Percentiles rank a stretch among this genome's conserved stretches.
Evolutionary conservation across 2,113 vertebrate species (phyloP).

Genomic region (Etia nguti): DNA sequence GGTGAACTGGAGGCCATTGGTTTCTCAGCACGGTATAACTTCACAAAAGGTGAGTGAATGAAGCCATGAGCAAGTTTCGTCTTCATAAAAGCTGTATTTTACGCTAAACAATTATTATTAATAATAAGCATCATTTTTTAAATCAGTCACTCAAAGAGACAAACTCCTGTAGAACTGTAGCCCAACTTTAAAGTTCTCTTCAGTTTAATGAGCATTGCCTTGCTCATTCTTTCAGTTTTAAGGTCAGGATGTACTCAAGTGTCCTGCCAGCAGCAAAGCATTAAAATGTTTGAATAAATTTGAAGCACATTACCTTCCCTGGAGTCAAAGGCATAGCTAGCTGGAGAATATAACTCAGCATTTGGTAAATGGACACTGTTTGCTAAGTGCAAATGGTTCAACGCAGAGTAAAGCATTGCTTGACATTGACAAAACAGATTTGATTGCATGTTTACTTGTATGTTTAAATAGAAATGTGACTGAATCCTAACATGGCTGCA

Average conservation of each 20-base stretch:
- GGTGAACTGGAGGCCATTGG: constrained; percentile 91
- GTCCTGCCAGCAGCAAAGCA: not conserved
- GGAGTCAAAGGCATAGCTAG: not conserved
- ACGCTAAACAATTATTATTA: not conserved
- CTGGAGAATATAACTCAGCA: not conserved
- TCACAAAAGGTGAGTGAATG: constrained; percentile 86
- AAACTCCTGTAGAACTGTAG: not conserved
- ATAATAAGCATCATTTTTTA: not conserved
- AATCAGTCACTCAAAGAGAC: not conserved
- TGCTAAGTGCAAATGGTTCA: not conserved
- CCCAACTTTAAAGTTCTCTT: not conserved
- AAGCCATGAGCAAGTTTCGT: not conserved
- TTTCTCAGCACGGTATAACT: constrained; percentile 91
- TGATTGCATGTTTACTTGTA: not conserved
- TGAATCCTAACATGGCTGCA: not conserved
- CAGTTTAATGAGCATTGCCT: not conserved
- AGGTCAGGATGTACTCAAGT: not conserved
- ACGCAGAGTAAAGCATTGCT: not conserved
- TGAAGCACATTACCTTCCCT: not conserved
- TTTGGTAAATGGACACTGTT: not conserved
- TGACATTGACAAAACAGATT: not conserved
- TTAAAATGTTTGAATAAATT: not conserved
- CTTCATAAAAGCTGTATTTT: not conserved
- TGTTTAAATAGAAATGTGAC: not conserved
- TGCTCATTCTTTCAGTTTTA: not conserved